Evolutionary conservation across 1,140 invertebrate species (phyloP).

Genomic region (Harlomillsia oculata): DNA sequence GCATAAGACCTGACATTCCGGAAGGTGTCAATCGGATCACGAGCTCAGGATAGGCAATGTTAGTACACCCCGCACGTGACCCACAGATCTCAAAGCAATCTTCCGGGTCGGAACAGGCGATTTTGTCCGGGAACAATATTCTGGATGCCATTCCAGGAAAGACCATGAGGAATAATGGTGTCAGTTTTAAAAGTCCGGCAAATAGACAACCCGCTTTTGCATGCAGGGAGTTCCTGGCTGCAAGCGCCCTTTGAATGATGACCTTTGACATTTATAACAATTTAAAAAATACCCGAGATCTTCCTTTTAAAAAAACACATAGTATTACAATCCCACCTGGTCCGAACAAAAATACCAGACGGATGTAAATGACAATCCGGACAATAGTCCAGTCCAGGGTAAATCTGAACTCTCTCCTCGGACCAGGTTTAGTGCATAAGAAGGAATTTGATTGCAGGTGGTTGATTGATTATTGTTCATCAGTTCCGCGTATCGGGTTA

Average conservation of each 20-base stretch:
- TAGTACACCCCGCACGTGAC: slow-evolving; percentile 44
- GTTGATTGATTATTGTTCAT: too few species aligned
- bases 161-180: slow-evolving; percentile 48
- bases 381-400: slow-evolving; percentile 47
- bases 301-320: too few species aligned
- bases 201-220: slow-evolving; percentile 48
- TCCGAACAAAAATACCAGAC: slow-evolving; percentile 52
- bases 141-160: slow-evolving; percentile 51
- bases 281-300: not conserved
- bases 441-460: slow-evolving; percentile 39
- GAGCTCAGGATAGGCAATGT: slow-evolving; percentile 47
- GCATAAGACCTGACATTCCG: slow-evolving; percentile 44
- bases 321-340: too few species aligned
- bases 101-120: slow-evolving; percentile 44
- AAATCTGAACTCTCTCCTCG: slow-evolving; percentile 42
- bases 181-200: slow-evolving; percentile 47
- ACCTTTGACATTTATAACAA: slow-evolving; percentile 39
- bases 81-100: slow-evolving; percentile 42
- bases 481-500: slow-evolving; percentile 41
- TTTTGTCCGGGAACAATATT: slow-evolving; percentile 43
- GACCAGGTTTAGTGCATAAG: slow-evolving; percentile 46
- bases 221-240: slow-evolving; percentile 47
- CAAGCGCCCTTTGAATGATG: slow-evolving; percentile 48
- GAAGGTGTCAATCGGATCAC: slow-evolving; percentile 44
- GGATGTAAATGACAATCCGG: slow-evolving; percentile 45